These are phyloP conservation scores for Ptychochromis oligacanthus DNA, from an alignment of 2,113 vertebrate species.

Conservation along the genomic window DNA sequence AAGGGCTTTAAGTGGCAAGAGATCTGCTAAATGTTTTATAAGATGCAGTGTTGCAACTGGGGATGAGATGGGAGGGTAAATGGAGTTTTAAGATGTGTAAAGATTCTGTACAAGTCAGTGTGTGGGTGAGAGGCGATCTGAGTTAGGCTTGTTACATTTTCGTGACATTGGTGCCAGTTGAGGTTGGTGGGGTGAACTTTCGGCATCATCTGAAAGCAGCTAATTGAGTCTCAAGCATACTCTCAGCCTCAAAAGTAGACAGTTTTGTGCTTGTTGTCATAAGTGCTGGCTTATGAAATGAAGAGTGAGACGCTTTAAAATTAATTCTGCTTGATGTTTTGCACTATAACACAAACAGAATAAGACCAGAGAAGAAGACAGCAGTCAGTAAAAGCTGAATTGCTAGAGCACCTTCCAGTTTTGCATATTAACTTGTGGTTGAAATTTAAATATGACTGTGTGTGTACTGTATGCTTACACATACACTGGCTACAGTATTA, in stretches of 20 bases:
- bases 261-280: not conserved
- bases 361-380: not conserved
- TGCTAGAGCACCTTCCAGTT: not conserved
- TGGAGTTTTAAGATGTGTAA: constrained; percentile 35
- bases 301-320: not conserved
- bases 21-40: constrained; percentile 50
- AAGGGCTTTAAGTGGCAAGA: not conserved
- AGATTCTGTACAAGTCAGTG: constrained; percentile 20
- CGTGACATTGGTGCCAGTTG: constrained; percentile 30
- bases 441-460: not conserved
- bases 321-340: not conserved
- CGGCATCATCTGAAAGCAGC: constrained; percentile 2
- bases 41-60: constrained; percentile 23
- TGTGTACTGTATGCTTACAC: too few species aligned
- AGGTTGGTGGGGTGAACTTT: constrained; percentile 24
- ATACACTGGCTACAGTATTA: too few species aligned
- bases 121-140: constrained; percentile 14
- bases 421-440: not conserved
- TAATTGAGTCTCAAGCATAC: constrained; percentile 3
- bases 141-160: constrained; percentile 14
- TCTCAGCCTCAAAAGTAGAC: not conserved
- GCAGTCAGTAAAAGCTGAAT: not conserved
- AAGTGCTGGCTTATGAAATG: not conserved
- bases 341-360: constrained; percentile 17
- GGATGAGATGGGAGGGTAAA: constrained; percentile 24